phyloP scores from a whole-genome alignment of 1,140 invertebrate genomes.

The Orchestia grillus region DNA sequence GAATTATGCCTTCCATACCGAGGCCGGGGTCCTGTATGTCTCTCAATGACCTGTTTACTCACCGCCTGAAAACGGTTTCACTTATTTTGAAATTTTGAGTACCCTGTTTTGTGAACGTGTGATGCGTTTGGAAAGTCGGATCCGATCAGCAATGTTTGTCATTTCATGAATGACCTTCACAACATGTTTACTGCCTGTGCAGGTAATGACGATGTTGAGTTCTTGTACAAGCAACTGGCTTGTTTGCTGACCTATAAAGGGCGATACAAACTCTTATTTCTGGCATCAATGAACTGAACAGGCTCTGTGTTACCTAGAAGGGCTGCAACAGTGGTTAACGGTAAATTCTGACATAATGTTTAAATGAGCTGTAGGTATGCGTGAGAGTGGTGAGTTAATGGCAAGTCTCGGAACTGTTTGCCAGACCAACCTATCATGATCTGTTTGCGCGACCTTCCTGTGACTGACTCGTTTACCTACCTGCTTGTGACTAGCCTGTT shows the following conservation, averaged over 20 bases:
- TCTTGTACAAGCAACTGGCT: neutral
- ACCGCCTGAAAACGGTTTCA: neutral
- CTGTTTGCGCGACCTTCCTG: too few species aligned
- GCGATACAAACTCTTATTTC: neutral
- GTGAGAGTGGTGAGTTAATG: too few species aligned
- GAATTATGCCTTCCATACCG: neutral
- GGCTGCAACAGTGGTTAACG: neutral
- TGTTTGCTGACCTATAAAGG: neutral
- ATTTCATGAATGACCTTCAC: neutral
- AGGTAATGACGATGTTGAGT: neutral
- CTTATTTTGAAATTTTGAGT: neutral
- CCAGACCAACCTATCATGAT: too few species aligned
- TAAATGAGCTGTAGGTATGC: too few species aligned
- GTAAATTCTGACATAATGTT: too few species aligned
- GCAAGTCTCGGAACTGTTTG: too few species aligned
- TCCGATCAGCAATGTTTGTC: neutral
- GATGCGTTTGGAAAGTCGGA: neutral
- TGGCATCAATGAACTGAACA: neutral
- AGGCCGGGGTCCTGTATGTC: neutral
- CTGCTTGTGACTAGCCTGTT: too few species aligned
- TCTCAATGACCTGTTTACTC: neutral
- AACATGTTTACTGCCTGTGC: neutral
- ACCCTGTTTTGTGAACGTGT: neutral
- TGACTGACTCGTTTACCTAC: too few species aligned
- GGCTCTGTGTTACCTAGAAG: neutral